These are phyloP conservation scores for Entomobrya proxima DNA, from an alignment of 2,888 invertebrate genomes.

Conservation along the genomic window DNA sequence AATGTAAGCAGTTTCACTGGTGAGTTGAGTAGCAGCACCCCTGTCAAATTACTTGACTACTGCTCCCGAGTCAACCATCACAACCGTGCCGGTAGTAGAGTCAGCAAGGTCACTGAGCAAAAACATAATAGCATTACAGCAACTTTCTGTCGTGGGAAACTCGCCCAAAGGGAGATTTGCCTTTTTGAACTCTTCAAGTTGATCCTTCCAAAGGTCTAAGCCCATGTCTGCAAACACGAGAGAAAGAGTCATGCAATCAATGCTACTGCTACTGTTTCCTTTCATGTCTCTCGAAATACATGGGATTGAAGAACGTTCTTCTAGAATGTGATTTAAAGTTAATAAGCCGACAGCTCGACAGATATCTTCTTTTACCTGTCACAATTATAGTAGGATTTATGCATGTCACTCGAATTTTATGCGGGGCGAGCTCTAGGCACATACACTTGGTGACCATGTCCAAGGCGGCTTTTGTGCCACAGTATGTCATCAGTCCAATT, in stretches of 20 bases:
- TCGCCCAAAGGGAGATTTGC: conserved; percentile 88
- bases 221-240: conserved; percentile 78
- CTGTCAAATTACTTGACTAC: not conserved
- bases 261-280: not conserved
- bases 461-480: conserved; percentile 91
- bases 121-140: conserved; percentile 86
- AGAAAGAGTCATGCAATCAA: not conserved
- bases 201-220: conserved; percentile 87
- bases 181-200: conserved; percentile 83
- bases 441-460: conserved; percentile 89
- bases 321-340: no score
- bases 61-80: conserved; percentile 70
- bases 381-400: conserved; percentile 96
- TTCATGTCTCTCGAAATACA: no score
- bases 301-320: no score
- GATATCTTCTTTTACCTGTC: conserved; percentile 85
- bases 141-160: conserved; percentile 87
- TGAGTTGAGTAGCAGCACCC: not conserved
- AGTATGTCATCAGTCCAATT: conserved; percentile 79
- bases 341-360: not conserved
- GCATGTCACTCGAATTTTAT: conserved; percentile 89
- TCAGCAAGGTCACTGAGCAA: conserved; percentile 81
- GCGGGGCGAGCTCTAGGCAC: conserved; percentile 89
- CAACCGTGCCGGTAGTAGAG: conserved; percentile 65
- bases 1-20: not conserved